Percentiles rank a stretch among this genome's conserved stretches.
phyloP scores from a whole-genome alignment of 2,888 invertebrate genomes.

The Drosophila recens region DNA sequence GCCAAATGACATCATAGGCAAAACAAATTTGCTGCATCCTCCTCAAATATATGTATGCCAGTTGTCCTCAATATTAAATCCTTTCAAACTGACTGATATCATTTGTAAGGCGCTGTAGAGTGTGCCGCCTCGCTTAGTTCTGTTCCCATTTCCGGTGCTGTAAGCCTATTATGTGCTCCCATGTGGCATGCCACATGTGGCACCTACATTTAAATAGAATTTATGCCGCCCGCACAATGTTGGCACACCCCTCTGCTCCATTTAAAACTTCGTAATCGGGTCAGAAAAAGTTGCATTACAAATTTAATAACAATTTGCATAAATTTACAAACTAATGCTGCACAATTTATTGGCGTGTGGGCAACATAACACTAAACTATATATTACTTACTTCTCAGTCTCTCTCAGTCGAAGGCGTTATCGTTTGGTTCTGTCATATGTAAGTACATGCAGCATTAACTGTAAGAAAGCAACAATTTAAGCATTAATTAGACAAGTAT shows the following conservation, averaged over 20 bases:
- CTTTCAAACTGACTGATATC: slow-evolving; percentile 58
- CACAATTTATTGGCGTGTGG: slow-evolving; percentile 40
- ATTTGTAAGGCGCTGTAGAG: slow-evolving; percentile 36
- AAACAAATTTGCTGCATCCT: slow-evolving; percentile 15
- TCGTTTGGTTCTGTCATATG: slow-evolving; percentile 66
- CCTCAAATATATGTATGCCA: neutral
- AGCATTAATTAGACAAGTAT: slow-evolving; percentile 39
- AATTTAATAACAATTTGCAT: slow-evolving; percentile 72
- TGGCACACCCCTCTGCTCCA: slow-evolving; percentile 50
- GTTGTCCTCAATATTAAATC: slow-evolving; percentile 19
- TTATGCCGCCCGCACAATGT: slow-evolving; percentile 62
- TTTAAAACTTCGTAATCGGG: slow-evolving; percentile 49
- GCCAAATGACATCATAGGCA: slow-evolving; percentile 64
- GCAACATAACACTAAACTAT: slow-evolving; percentile 3
- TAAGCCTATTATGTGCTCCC: slow-evolving; percentile 14
- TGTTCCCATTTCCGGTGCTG: slow-evolving; percentile 39
- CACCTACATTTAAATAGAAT: slow-evolving; percentile 54
- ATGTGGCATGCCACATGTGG: slow-evolving; percentile 14
- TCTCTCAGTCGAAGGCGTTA: slow-evolving; percentile 63
- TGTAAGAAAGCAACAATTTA: slow-evolving; percentile 40
- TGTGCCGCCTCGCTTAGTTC: slow-evolving; percentile 15
- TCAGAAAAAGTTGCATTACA: slow-evolving; percentile 54
- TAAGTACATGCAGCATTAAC: slow-evolving; percentile 72
- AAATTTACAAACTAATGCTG: slow-evolving; percentile 54
- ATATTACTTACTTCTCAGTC: slow-evolving; percentile 66